These are phyloP conservation scores for Pachypanchax playfairii DNA, from an alignment of 2,113 vertebrate species.

Conservation along the genomic window DNA sequence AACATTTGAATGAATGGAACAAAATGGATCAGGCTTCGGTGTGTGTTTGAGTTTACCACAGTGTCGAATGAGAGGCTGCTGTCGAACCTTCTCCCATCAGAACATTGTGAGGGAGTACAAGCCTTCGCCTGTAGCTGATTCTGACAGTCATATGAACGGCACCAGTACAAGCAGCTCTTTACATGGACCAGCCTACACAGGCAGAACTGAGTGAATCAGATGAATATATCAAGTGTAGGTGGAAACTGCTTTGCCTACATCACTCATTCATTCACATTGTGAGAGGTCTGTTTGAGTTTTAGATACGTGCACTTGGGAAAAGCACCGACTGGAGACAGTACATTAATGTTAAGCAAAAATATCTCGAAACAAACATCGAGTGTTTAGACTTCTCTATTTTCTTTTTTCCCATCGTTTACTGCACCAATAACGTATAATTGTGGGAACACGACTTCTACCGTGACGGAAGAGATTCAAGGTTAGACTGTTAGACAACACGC, in stretches of 20 bases:
- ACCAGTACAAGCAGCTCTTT: slow-evolving; percentile 39
- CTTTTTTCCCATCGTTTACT: slow-evolving; percentile 32
- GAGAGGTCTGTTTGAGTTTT: slow-evolving; percentile 9
- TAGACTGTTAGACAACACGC: slow-evolving; percentile 12
- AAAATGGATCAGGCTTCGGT: background rate
- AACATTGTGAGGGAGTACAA: slow-evolving; percentile 5
- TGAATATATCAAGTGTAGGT: slow-evolving; percentile 35
- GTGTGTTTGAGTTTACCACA: too few species aligned
- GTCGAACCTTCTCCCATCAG: background rate
- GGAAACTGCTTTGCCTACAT: slow-evolving; percentile 13
- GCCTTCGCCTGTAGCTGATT: slow-evolving; percentile 22
- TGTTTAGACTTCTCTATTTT: slow-evolving; percentile 30
- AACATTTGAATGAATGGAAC: slow-evolving; percentile 19
- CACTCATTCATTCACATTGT: slow-evolving; percentile 39
- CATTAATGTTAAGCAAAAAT: slow-evolving; percentile 31
- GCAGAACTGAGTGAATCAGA: slow-evolving; percentile 44
- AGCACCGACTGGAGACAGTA: slow-evolving; percentile 29
- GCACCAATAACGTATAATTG: slow-evolving; percentile 58
- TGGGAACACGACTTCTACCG: slow-evolving; percentile 32
- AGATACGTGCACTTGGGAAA: too few species aligned
- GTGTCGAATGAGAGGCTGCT: background rate
- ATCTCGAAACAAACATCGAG: slow-evolving; percentile 21
- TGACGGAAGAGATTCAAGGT: slow-evolving; percentile 50
- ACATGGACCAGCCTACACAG: slow-evolving; percentile 40
- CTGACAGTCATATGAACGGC: slow-evolving; percentile 29